Percentiles rank a stretch among this genome's conserved stretches.
Evolutionary conservation across 2,888 invertebrate species (phyloP).

Genomic region (Nemurella pictetii): DNA sequence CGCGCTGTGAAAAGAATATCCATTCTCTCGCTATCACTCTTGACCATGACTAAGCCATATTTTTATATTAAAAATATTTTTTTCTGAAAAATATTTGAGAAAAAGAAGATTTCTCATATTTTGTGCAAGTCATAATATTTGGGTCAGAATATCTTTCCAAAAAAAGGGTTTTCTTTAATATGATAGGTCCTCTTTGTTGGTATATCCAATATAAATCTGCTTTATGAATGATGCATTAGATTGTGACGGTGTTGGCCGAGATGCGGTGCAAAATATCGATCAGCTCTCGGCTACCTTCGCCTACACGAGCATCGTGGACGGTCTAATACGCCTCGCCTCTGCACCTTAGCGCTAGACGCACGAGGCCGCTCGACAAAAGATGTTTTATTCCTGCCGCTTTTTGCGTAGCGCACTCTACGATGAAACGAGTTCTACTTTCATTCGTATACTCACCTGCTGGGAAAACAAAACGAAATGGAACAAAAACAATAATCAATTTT

Average conservation of each 20-base stretch:
- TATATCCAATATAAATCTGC: not conserved
- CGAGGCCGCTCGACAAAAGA: not conserved
- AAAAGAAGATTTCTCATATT: constrained; percentile 18
- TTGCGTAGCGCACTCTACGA: not conserved
- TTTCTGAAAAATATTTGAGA: not conserved
- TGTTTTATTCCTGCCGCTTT: not conserved
- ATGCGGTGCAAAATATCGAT: not conserved
- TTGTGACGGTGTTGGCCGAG: not conserved
- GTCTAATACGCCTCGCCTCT: too few relatives aligned
- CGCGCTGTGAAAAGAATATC: not conserved
- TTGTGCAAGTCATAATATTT: constrained; percentile 20
- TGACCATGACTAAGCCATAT: constrained; percentile 23
- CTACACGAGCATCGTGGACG: too few relatives aligned
- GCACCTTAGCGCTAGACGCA: too few relatives aligned
- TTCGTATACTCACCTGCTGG: not conserved
- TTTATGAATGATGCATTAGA: constrained; percentile 18
- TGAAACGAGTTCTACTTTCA: not conserved
- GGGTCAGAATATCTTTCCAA: constrained; percentile 19
- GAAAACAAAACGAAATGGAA: not conserved
- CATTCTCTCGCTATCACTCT: not conserved
- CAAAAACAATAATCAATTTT: not conserved
- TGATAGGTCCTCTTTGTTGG: constrained; percentile 12
- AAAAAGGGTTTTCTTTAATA: not conserved
- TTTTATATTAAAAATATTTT: constrained; percentile 21
- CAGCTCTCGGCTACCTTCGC: not conserved